Percentiles rank a stretch among this genome's conserved stretches.
Conservation (phyloP, 2,888 invertebrate genomes). For the Exephanes ischioxanthus region DNA sequence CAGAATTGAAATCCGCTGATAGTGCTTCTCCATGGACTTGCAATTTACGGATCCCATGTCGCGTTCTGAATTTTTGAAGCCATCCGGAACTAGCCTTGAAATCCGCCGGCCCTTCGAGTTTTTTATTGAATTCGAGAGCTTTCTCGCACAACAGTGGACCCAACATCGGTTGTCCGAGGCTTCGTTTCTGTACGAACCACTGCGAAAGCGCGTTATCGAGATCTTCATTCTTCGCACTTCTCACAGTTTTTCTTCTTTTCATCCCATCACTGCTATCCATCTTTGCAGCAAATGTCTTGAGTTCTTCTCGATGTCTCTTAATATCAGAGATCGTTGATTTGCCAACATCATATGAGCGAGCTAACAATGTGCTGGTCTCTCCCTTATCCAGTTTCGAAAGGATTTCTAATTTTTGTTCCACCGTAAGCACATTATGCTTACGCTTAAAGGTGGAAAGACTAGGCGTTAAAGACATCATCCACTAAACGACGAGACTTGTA, state of each 20-base stretch:
- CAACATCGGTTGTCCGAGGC: constrained; percentile 72
- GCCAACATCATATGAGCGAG: too few species aligned
- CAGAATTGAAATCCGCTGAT: constrained; percentile 57
- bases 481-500: too few species aligned
- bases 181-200: constrained; percentile 70
- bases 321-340: constrained; percentile 69
- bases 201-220: constrained; percentile 74
- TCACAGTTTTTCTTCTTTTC: constrained; percentile 72
- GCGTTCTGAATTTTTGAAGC: constrained; percentile 63
- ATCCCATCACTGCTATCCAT: constrained; percentile 73
- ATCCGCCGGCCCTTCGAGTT: constrained; percentile 24
- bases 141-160: constrained; percentile 52
- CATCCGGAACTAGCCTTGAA: constrained; percentile 67
- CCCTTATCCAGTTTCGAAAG: too few species aligned
- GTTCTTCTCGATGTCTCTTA: constrained; percentile 69
- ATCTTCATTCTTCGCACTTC: constrained; percentile 59
- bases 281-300: constrained; percentile 72
- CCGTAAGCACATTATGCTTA: too few species aligned
- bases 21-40: constrained; percentile 68
- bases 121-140: constrained; percentile 48
- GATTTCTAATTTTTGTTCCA: too few species aligned
- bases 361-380: too few species aligned
- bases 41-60: constrained; percentile 61
- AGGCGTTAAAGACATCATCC: too few species aligned
- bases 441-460: too few species aligned